Evolutionary conservation across 2,888 invertebrate genomes (phyloP).

Genomic region (Charanyca ferruginea): DNA sequence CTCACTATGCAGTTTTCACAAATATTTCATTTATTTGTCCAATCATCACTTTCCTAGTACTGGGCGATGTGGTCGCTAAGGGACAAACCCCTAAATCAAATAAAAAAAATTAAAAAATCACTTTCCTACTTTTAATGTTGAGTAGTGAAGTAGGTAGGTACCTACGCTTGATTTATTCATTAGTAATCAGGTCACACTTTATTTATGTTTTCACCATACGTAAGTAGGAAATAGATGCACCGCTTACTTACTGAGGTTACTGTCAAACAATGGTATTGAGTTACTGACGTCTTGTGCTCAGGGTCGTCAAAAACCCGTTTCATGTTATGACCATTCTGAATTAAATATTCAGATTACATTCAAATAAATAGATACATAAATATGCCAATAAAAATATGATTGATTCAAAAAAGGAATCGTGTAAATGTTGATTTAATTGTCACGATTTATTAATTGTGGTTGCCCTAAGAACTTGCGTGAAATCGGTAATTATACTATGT

Average conservation of each 20-base stretch:
- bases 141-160: neutral
- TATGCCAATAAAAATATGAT: slow-evolving; percentile 48
- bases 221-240: slow-evolving; percentile 27
- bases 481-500: slow-evolving; percentile 41
- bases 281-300: slow-evolving; percentile 11
- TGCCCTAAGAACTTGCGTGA: slow-evolving; percentile 14
- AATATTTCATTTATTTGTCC: no score
- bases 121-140: neutral
- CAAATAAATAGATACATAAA: no score
- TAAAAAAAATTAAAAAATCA: neutral
- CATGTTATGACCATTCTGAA: slow-evolving; percentile 21
- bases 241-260: neutral
- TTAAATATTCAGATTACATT: slow-evolving; percentile 25
- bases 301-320: slow-evolving; percentile 32
- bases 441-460: slow-evolving; percentile 3
- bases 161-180: neutral
- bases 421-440: slow-evolving; percentile 22
- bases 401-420: slow-evolving; percentile 7
- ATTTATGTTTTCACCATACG: slow-evolving; percentile 24
- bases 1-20: no score
- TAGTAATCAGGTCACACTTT: slow-evolving; percentile 16
- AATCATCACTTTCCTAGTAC: no score
- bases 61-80: no score
- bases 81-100: no score
- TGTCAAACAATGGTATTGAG: slow-evolving; percentile 28